A percentile compares a stretch with the other conserved stretches of the same genome.
Evolutionary conservation across 2,797 vertebrate species (phyloP).

Genomic region (Myotis vivesi): DNA sequence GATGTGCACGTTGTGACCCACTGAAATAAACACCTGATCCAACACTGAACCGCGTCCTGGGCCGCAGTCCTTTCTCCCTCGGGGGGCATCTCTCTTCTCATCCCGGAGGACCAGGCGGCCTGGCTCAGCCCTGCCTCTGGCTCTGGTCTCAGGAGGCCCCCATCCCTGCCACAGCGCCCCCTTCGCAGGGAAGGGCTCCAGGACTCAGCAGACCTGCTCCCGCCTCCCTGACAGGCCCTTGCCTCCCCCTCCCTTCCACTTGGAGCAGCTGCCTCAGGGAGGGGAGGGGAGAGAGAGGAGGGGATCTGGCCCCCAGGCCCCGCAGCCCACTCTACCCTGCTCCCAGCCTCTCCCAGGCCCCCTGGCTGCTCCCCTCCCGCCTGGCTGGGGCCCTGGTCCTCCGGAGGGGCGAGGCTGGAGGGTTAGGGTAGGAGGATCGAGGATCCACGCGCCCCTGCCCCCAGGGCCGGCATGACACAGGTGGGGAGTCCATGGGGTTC

Average conservation of each 20-base stretch:
- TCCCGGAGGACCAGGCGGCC: neutral
- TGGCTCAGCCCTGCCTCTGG: neutral
- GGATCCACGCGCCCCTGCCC: neutral
- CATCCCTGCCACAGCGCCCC: neutral
- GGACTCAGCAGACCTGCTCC: neutral
- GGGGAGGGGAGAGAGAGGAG: neutral
- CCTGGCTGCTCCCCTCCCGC: fast-evolving
- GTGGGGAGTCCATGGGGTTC: neutral
- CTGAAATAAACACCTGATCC: slow-evolving; percentile 31
- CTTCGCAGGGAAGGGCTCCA: neutral
- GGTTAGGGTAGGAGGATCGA: neutral
- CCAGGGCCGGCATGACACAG: too few relatives aligned
- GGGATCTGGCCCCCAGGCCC: too few relatives aligned
- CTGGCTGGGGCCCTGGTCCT: neutral
- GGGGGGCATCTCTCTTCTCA: neutral
- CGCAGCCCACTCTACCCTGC: fast-evolving
- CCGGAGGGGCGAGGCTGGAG: neutral
- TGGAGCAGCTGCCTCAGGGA: neutral
- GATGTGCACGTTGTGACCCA: fast-evolving
- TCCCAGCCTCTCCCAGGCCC: neutral
- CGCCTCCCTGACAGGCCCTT: neutral
- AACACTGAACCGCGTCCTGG: neutral
- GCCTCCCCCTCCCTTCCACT: neutral
- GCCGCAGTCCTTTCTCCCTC: neutral
- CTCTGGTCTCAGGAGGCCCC: neutral